Evolutionary conservation across 2,797 vertebrate genomes (phyloP).

Genomic region (Ciconia nigra): DNA sequence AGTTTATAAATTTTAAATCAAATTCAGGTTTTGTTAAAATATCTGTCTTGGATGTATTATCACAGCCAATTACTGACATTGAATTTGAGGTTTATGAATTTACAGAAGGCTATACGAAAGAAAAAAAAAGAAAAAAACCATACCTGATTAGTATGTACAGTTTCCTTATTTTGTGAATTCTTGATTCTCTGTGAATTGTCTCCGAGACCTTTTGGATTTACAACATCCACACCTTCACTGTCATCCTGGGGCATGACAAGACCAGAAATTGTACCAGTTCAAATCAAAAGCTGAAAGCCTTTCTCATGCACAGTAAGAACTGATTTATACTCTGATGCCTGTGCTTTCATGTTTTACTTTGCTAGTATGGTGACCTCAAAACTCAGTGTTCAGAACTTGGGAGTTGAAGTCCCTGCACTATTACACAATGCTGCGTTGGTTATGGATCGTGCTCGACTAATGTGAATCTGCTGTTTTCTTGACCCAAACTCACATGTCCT

Average conservation of each 20-base stretch:
- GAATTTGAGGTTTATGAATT: not conserved
- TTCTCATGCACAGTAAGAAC: not conserved
- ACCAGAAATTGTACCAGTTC: not conserved
- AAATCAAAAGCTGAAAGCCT: not conserved
- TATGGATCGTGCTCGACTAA: fast-evolving
- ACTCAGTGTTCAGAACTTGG: not conserved
- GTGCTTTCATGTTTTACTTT: not conserved
- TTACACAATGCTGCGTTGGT: fast-evolving
- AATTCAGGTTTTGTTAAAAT: not conserved
- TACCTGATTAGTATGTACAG: slow-evolving; percentile 11
- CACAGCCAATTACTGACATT: not conserved
- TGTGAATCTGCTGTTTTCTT: not conserved
- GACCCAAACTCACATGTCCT: not conserved
- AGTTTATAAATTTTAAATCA: not conserved
- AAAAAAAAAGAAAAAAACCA: not conserved
- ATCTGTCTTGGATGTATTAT: not conserved
- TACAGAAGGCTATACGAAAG: not conserved
- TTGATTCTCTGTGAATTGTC: not conserved
- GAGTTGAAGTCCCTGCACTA: not conserved
- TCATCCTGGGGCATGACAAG: not conserved
- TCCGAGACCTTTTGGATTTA: not conserved
- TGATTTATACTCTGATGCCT: not conserved
- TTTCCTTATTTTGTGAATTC: not conserved
- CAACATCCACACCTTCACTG: not conserved
- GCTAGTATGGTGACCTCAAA: fast-evolving